Percentiles rank a stretch among this genome's conserved stretches.
Evolutionary conservation across 2,113 vertebrate genomes (phyloP).

Genomic region (Pomatorhinus ruficollis): DNA sequence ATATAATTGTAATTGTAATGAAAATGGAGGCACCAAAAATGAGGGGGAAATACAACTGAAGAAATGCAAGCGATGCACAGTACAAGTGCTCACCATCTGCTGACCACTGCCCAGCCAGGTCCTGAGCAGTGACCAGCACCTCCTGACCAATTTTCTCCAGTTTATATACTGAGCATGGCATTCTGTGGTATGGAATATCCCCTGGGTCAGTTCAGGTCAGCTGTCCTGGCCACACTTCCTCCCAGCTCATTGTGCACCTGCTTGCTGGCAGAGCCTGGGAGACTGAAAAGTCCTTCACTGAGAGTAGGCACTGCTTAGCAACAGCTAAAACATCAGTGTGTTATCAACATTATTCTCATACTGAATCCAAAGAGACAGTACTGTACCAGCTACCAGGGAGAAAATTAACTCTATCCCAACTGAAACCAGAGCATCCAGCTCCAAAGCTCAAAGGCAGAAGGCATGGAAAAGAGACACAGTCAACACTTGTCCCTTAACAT

Average conservation of each 20-base stretch:
- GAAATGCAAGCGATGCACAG: neutral
- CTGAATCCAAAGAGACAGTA: neutral
- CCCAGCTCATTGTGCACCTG: neutral
- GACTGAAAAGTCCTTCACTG: neutral
- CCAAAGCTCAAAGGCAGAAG: neutral
- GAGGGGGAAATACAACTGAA: neutral
- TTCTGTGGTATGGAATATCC: neutral
- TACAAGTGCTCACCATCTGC: neutral
- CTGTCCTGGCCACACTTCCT: neutral
- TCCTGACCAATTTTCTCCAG: neutral
- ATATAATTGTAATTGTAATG: neutral
- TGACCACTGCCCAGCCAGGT: neutral
- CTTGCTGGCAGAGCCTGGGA: neutral
- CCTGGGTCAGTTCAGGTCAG: neutral
- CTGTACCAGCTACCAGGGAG: neutral
- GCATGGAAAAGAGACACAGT: neutral
- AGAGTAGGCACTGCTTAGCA: neutral
- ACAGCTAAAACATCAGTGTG: neutral
- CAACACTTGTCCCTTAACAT: neutral
- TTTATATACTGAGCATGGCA: neutral
- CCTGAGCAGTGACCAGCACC: neutral
- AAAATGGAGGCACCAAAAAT: neutral
- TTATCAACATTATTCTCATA: neutral
- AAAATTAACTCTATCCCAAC: neutral
- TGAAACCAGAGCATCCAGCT: neutral